Evolutionary conservation across 2,888 invertebrate genomes (phyloP), one percentile per base, ranked within the genome.

Genomic region (Cremastobaeus sp.): DNA sequence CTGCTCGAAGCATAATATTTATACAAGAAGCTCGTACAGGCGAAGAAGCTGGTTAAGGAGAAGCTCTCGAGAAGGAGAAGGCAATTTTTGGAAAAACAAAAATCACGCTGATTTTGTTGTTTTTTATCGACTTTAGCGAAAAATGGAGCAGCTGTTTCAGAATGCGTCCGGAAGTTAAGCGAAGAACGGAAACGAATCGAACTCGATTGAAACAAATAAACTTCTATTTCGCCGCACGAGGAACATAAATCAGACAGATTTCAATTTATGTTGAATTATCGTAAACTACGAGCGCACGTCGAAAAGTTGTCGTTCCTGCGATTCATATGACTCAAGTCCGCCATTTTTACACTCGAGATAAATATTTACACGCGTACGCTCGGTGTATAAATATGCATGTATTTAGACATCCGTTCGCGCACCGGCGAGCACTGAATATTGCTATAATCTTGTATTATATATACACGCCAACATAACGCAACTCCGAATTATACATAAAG

Each of bases 401-500:
- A 41, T 62, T 55, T 62, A 30, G n/a, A n/a, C 47, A 62, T 39
- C 8, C 11, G 32, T 35, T 45, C 21, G 43, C 15, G 6, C 28
- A 20, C n/a, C n/a, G 17, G 54, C 25, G 14, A 41, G 45, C 34
- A 17, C 3, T 28, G 41, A 66, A 48, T 68, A 52, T 52, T 37
- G 52, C 59, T 59, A 20, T 43, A 59, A 59, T 52, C 43, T 52
- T 43, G 34, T 52, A 68, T 52, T 68, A 50, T 45, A 52, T 15
- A 21, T 68, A 55, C 43, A 39, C 28, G 11, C 14, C 15, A 20
- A 34, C 28, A 43, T 50, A 68, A 57, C 50, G 39, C 57, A 43
- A 68, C 47, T 55, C 54, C 47, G 66, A 66, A 66, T 68, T 68
- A 68, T 69, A 74, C 43, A 59, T 69, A 59, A 74, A 74, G 64